Evolutionary conservation across 2,888 invertebrate species (phyloP), one percentile per base, ranked within the genome.

Genomic region (Andrena hattorfiana): DNA sequence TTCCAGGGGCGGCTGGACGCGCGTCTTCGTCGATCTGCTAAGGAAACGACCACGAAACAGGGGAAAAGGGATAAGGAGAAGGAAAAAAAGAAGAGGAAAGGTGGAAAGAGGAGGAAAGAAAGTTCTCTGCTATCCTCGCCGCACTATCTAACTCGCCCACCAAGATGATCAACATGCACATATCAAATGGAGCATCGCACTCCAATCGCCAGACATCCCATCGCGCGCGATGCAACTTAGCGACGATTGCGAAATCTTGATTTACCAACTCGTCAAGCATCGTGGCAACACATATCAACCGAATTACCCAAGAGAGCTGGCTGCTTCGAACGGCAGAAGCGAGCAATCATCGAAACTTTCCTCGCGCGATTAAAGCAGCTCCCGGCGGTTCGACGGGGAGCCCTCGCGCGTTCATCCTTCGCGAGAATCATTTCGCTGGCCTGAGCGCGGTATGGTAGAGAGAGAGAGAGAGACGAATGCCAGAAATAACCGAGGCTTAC

Each of bases 401-500:
- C 49, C 54, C 7, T 32, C 42, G 28, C 49, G 48, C 63, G 59
- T 75, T 66, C 60, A 30, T 26, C 69, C 69, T 77, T 67, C 20
- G 28, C 32, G 68, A 54, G 80, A 35, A 83, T 84, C 59, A 71
- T 73, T 63, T 49, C 70, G 68, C 56, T 42, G 64, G 74, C 73
- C 63, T 74, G 74, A 76, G 62, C 68, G 73, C 66, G 72, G 16
- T 70, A n/a, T n/a, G n/a, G n/a, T n/a, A n/a, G n/a, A n/a, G n/a
- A n/a, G n/a, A 51, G 13, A n/a, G 8, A 64, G 74, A 70, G 66
- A 66, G 73, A 72, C 49, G 76, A 68, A 69, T 64, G 84, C 85
- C 85, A 86, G 84, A 85, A 87, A 87, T 87, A 87, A 77, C 85
- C 80, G 63, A 72, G 81, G 77, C 84, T 87, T 77, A 82, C 71